Conservation (phyloP, 2,113 vertebrate genomes). For the Salvator merianae region DNA sequence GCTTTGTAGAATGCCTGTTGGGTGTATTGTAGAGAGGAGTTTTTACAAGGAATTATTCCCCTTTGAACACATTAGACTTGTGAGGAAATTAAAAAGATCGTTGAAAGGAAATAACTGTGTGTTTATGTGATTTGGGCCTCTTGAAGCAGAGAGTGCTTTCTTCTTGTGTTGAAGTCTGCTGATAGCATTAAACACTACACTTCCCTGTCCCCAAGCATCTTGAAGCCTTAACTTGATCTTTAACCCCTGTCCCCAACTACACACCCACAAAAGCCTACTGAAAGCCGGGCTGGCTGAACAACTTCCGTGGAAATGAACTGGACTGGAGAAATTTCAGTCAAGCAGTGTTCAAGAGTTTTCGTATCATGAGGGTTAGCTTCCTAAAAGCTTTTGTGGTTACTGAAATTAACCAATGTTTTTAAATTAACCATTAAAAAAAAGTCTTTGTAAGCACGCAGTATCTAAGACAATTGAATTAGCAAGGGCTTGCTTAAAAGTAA, state of each 20-base stretch:
- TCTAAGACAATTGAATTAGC: too few relatives aligned
- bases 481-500: too few relatives aligned
- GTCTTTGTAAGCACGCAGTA: too few relatives aligned
- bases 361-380: too few relatives aligned
- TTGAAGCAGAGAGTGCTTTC: not conserved
- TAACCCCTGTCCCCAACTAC: not conserved
- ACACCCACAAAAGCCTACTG: not conserved
- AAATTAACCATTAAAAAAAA: too few relatives aligned
- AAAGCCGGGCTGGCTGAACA: not conserved
- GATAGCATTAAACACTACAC: not conserved
- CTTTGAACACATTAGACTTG: rapidly evolving
- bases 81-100: not conserved
- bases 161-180: not conserved
- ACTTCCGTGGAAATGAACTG: not conserved
- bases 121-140: not conserved
- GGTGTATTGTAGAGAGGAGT: not conserved
- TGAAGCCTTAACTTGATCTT: too few relatives aligned
- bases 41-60: not conserved
- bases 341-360: not conserved
- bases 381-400: too few relatives aligned
- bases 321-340: not conserved
- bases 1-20: not conserved
- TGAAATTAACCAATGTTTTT: too few relatives aligned
- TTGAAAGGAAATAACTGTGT: not conserved
- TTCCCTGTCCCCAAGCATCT: too few relatives aligned